A percentile compares a stretch with the other conserved stretches of the same genome.
These are phyloP conservation scores for Scaptomyza pallida DNA, from an alignment of 1,140 invertebrate species.

Conservation along the genomic window DNA sequence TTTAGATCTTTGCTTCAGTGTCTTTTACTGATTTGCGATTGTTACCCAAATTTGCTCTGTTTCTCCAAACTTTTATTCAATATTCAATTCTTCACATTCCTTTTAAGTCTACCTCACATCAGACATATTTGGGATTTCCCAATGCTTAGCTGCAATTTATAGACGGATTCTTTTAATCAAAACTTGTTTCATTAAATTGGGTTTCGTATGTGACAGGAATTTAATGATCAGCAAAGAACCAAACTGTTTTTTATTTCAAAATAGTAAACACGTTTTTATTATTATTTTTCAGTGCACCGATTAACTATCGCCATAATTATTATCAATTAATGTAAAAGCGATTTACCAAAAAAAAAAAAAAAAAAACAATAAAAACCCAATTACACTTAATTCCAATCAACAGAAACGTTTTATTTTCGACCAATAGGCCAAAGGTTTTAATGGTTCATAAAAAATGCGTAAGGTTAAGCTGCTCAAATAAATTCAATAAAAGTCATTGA, in stretches of 20 bases:
- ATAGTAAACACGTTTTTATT: neutral
- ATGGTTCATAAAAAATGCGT: slow-evolving; percentile 13
- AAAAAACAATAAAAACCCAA: slow-evolving; percentile 24
- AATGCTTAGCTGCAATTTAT: slow-evolving; percentile 60
- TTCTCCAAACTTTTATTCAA: slow-evolving; percentile 16
- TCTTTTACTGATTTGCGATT: slow-evolving; percentile 30
- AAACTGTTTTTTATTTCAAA: neutral
- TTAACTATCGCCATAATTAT: slow-evolving; percentile 34
- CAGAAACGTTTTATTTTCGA: neutral
- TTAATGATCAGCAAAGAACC: slow-evolving; percentile 9
- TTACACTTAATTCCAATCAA: slow-evolving; percentile 4
- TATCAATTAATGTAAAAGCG: slow-evolving; percentile 38
- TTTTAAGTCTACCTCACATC: slow-evolving; percentile 23
- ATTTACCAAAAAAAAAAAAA: slow-evolving; percentile 23
- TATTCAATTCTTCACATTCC: neutral
- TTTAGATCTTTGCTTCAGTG: neutral
- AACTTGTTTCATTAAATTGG: slow-evolving; percentile 26
- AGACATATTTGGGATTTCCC: slow-evolving; percentile 59
- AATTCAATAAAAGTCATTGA: slow-evolving; percentile 72
- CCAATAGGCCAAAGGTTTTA: neutral
- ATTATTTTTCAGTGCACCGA: neutral
- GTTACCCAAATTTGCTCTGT: slow-evolving; percentile 18
- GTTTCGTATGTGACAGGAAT: slow-evolving; percentile 35
- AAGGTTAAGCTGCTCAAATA: slow-evolving; percentile 48
- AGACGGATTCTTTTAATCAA: slow-evolving; percentile 41